These are phyloP conservation scores for Pluvialis apricaria DNA, from an alignment of 2,113 vertebrate species.

Conservation along the genomic window DNA sequence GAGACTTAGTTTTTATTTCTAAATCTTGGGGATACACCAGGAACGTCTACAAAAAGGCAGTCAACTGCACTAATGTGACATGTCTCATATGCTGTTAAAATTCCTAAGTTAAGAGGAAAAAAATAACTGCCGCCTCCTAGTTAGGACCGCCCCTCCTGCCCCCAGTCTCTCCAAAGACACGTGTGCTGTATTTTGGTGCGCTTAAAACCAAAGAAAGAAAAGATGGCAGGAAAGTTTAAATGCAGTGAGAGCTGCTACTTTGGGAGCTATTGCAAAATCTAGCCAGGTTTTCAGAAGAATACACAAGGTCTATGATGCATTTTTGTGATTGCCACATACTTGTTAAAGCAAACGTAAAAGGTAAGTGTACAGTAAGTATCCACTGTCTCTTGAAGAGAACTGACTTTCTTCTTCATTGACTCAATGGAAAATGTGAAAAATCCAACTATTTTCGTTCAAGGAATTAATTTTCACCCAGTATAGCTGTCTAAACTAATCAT, in stretches of 20 bases:
- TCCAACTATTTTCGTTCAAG: constrained; percentile 51
- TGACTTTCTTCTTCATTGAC: constrained; percentile 38
- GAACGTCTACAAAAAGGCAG: neutral
- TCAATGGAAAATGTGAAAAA: constrained; percentile 48
- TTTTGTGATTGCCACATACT: neutral
- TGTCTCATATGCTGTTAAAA: neutral
- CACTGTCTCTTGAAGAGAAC: neutral
- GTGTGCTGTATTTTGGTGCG: neutral
- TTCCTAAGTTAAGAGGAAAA: neutral
- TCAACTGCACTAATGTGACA: neutral
- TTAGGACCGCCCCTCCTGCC: neutral
- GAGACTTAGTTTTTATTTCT: neutral
- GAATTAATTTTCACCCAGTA: constrained; percentile 67
- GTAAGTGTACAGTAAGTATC: constrained; percentile 38
- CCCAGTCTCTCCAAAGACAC: neutral
- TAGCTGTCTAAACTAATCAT: constrained; percentile 58
- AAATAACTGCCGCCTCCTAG: neutral
- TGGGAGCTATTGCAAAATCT: neutral
- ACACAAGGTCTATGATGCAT: neutral
- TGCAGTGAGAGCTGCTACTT: neutral
- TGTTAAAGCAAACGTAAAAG: too few species aligned
- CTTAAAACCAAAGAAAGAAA: neutral
- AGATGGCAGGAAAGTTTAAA: neutral
- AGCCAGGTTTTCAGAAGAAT: neutral
- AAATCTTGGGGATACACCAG: neutral